A percentile compares a stretch with the other conserved stretches of the same genome.
These are phyloP conservation scores for Nerophis lumbriciformis DNA, from an alignment of 2,113 vertebrate genomes.

Conservation along the genomic window DNA sequence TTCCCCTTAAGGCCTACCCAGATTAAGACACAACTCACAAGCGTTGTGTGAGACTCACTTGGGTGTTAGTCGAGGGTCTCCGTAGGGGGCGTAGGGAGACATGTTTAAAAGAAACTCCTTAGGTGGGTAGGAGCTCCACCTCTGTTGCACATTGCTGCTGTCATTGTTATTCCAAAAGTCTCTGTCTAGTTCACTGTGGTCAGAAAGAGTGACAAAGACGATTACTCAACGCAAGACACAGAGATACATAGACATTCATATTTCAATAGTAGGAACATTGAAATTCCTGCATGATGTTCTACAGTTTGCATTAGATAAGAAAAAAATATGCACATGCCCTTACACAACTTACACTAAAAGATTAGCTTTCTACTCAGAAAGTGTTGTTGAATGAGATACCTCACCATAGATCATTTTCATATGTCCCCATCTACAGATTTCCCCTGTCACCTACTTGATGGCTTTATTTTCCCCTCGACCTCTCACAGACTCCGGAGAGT, in stretches of 20 bases:
- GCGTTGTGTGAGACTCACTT: constrained; percentile 91
- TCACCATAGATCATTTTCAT: constrained; percentile 48
- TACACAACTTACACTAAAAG: neutral
- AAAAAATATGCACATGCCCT: neutral
- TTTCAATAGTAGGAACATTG: neutral
- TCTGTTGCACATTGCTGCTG: constrained; percentile 98
- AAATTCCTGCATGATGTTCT: neutral
- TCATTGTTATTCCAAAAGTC: constrained; percentile 99
- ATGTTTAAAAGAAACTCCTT: constrained; percentile 99
- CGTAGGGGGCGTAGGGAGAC: constrained; percentile 98
- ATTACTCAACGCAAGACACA: neutral
- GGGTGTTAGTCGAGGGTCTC: constrained; percentile 98
- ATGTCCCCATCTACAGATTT: constrained; percentile 22
- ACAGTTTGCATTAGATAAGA: constrained; percentile 10
- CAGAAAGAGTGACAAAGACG: constrained; percentile 73
- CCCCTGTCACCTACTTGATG: constrained; percentile 90
- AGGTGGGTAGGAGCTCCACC: constrained; percentile 99
- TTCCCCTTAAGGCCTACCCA: constrained; percentile 61
- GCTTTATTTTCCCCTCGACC: constrained; percentile 95
- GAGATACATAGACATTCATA: neutral
- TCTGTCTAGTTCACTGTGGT: constrained; percentile 96
- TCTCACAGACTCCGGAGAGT: constrained; percentile 89
- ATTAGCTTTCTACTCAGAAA: constrained; percentile 36
- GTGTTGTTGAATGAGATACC: constrained; percentile 29
- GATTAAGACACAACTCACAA: constrained; percentile 59